Evolutionary conservation across 2,797 vertebrate species (phyloP).

Genomic region (Phalloptychus januarius): DNA sequence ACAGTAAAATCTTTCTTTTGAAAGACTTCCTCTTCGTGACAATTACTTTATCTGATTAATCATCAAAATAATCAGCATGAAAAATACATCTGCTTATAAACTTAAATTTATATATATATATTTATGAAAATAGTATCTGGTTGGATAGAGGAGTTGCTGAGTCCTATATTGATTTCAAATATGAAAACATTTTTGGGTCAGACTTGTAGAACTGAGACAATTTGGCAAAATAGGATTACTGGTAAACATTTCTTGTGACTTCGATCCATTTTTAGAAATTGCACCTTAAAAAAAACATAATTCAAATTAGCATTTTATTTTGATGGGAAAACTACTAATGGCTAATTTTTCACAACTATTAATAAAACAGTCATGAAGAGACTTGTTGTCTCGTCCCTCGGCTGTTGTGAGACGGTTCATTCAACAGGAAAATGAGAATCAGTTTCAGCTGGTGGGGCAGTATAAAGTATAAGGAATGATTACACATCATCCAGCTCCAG

Average conservation of each 20-base stretch:
- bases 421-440: slow-evolving; percentile 83
- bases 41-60: no score
- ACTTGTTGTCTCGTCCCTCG: slow-evolving; percentile 47
- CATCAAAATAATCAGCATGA: background rate
- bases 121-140: background rate
- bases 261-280: background rate
- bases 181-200: background rate
- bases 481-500: slow-evolving; percentile 73
- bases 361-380: slow-evolving; percentile 45
- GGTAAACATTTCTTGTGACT: background rate
- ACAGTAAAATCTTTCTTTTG: background rate
- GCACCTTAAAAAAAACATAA: background rate
- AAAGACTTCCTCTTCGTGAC: background rate
- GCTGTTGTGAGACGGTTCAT: slow-evolving; percentile 72
- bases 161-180: background rate
- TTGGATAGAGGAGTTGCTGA: background rate
- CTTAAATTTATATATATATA: background rate
- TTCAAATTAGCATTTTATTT: slow-evolving; percentile 35
- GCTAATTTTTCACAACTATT: slow-evolving; percentile 54
- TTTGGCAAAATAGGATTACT: background rate
- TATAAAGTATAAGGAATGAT: slow-evolving; percentile 82
- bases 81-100: background rate
- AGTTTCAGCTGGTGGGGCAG: slow-evolving; percentile 76
- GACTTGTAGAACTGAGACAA: background rate
- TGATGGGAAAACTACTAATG: slow-evolving; percentile 39